Base-by-base conservation (phyloP, 2,113 vertebrate species). In the Porphyrio hochstetteri region DNA sequence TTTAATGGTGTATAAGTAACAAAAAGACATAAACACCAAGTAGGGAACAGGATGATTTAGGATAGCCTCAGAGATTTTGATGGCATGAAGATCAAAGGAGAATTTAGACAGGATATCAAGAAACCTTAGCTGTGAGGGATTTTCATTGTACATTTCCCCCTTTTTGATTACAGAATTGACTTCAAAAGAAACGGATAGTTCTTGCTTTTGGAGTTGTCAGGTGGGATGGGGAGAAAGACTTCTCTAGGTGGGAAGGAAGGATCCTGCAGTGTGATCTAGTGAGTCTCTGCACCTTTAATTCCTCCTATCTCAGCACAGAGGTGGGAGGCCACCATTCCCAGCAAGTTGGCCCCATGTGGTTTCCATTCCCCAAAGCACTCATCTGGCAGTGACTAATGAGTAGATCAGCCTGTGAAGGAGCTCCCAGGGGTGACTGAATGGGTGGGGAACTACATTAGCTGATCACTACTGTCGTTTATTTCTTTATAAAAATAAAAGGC, bases 21-120 rank as follows among this genome's bases (percentile, higher is more conserved):
- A 79, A 91, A 93, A 92, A 86, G 92, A 87, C 63, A 94, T 79
- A 95, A 96, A 96, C 88, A 97, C 18, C 77, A 80, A 89, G 74
- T 53, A 82, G 40, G 63, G 70, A 95, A 76, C 60, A 46, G 53
- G 33, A 67, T 94, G 76, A 89, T 89, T 92, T 89, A 96, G 74
- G 74, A 59, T 55, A 23, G 46, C 38, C 77, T 25, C 61, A 87
- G 70, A 94, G 78, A 36, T 92, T 96, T 91, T 85, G 69, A 76
- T 74, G 50, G 63, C 52, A 80, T 85, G 67, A 90, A 74, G 80
- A 95, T 91, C 77, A 93, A 87, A 96, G 82, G 60, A 88, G 35
- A 91, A 72, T 71, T 85, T 85, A 84, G n/a, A 75, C 35, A 82
- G 67, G 36, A 59, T 87, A 82, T 82, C 19, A 69, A 72, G 77